Base-by-base conservation (phyloP, 2,888 invertebrate genomes). In the Balanococcus diminutus region DNA sequence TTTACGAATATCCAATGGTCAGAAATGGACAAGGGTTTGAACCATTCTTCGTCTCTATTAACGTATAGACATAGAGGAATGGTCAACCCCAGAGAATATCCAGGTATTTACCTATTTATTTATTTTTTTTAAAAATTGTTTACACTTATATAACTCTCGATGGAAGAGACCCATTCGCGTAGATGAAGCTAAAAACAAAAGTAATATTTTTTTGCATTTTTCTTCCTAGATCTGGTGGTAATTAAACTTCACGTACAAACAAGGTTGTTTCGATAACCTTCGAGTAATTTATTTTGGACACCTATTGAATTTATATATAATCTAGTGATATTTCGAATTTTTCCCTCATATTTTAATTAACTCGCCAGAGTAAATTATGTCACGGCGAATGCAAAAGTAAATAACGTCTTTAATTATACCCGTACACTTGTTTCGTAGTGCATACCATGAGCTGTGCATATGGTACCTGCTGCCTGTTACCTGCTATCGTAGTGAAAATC, bases 271-370 rank as follows among this genome's bases (percentile, higher is more conserved):
- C 19, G 19, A 22, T 56, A 56, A 56, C 56, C 56, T 56, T 56
- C 56, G 56, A 56, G 56, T 56, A 56, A 56, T 56, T 56, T 56
- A 56, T 56, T 56, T 56, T 56, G 56, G 56, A 56, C 42, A 42
- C 42, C 42, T 56, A 56, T 56, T 56, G 22, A 56, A 56, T 56
- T 56, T 56, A 42, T 56, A 56, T 56, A 56, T 56, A 56, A 56
- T n/a, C 19, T 56, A 56, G 22, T 6, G 19, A 56, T 56, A 56
- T 42, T 42, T 42, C 16, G 42, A 42, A 56, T 56, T 56, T 56
- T 56, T 19, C 22, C 5, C 22, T 56, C 22, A 19, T n/a, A n/a
- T 22, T 56, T 56, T 56, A 56, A 56, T 56, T 56, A 56, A 56
- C 56, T 56, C 56, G 14, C 14, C 11, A 56, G 56, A 56, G 56